phyloP scores from a whole-genome alignment of 2,113 vertebrate genomes.

The Laticauda laticaudata region DNA sequence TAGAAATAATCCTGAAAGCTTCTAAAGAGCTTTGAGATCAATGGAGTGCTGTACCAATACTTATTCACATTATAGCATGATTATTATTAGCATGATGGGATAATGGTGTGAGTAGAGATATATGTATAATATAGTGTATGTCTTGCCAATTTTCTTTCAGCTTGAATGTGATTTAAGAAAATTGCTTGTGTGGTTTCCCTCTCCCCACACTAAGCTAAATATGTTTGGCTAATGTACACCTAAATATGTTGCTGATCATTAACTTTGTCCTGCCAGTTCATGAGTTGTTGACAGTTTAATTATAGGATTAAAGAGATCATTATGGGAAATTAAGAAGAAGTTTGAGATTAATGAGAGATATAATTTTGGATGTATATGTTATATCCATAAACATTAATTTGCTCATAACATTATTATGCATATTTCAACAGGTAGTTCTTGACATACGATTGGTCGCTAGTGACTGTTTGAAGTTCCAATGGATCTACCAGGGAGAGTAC shows the following conservation, averaged over 20 bases:
- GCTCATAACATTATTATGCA: background rate
- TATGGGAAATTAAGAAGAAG: background rate
- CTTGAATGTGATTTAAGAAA: background rate
- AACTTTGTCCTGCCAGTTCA: background rate
- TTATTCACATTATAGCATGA: background rate
- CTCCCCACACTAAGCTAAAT: background rate
- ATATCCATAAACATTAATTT: background rate
- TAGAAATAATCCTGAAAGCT: background rate
- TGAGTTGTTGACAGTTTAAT: background rate
- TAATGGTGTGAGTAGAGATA: background rate
- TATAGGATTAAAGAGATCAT: background rate
- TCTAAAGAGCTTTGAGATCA: background rate
- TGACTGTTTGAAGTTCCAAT: background rate
- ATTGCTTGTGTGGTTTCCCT: background rate
- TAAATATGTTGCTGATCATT: background rate
- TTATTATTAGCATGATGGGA: background rate
- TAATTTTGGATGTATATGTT: background rate
- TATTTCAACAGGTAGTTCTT: background rate
- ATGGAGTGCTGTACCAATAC: background rate
- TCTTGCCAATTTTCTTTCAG: background rate
- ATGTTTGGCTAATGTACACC: background rate
- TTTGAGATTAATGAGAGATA: background rate
- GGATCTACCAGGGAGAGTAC: background rate
- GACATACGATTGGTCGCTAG: background rate
- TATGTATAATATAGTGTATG: background rate